phyloP scores from a whole-genome alignment of 1,140 invertebrate species.

The Latrodectus geometricus region DNA sequence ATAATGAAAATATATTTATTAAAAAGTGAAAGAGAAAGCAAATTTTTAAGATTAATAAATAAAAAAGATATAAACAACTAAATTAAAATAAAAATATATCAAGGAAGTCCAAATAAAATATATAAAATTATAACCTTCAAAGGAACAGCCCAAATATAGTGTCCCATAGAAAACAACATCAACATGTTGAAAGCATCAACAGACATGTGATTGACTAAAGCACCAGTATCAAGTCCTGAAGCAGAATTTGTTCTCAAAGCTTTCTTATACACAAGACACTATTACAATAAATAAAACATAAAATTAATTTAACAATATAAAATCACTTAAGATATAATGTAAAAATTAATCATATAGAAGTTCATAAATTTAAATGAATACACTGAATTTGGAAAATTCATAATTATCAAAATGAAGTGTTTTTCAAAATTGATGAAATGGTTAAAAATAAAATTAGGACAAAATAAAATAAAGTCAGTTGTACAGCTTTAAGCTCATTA shows the following conservation, averaged over 20 bases:
- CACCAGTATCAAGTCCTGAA: conserved; percentile 71
- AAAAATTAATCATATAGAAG: too few species aligned
- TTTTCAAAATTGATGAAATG: too few species aligned
- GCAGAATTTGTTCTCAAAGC: conserved; percentile 67
- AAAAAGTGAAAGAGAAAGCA: background rate
- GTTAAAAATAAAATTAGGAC: too few species aligned
- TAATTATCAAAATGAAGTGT: too few species aligned
- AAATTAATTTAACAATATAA: too few species aligned
- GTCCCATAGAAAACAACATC: conserved; percentile 85
- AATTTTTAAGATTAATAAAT: background rate
- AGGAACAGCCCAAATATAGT: conserved; percentile 88
- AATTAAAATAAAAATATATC: background rate
- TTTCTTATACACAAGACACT: conserved; percentile 78
- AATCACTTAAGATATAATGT: too few species aligned
- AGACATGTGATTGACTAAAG: conserved; percentile 84
- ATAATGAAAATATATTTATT: background rate
- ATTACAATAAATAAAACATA: conserved; percentile 3
- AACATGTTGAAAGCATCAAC: conserved; percentile 86
- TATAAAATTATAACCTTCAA: conserved; percentile 76
- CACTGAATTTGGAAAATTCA: too few species aligned
- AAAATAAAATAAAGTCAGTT: too few species aligned
- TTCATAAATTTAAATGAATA: too few species aligned
- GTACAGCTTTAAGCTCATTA: too few species aligned
- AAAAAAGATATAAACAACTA: background rate
- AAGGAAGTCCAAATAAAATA: background rate